Conservation (phyloP, 2,113 vertebrate species). For the Paratilapia polleni region DNA sequence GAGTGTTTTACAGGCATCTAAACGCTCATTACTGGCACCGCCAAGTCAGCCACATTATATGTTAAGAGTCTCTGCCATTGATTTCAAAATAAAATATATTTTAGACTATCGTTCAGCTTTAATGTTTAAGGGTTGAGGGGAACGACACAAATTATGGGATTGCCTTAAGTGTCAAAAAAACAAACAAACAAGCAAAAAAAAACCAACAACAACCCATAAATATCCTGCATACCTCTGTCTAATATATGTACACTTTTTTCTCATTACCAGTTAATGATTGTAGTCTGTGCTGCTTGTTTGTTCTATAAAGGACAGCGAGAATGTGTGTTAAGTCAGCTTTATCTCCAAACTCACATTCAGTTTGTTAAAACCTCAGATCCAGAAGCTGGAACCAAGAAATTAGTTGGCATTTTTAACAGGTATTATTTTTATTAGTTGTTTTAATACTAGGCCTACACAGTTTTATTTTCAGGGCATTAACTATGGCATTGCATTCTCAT, state of each 20-base stretch:
- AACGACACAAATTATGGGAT: not conserved
- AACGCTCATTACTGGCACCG: conserved; percentile 42
- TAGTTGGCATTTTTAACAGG: not conserved
- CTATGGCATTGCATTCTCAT: not conserved
- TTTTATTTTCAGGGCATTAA: not conserved
- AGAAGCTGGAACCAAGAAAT: not conserved
- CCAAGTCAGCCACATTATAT: conserved; percentile 6
- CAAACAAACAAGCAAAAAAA: not conserved
- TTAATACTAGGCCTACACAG: not conserved
- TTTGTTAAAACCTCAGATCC: not conserved
- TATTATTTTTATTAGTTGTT: not conserved
- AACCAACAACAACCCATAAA: too few species aligned
- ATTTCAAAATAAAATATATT: conserved; percentile 59
- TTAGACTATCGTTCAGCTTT: not conserved
- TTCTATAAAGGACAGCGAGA: not conserved
- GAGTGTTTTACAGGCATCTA: conserved; percentile 51
- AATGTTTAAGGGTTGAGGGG: not conserved
- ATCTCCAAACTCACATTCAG: too few species aligned
- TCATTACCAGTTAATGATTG: not conserved
- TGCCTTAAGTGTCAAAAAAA: not conserved
- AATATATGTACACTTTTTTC: not conserved
- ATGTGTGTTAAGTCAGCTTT: not conserved
- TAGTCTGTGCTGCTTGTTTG: not conserved
- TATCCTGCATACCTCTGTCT: not conserved
- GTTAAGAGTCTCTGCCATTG: not conserved